These are phyloP conservation scores for Hypomecis atomaria DNA, from an alignment of 2,888 invertebrate species.

Conservation along the genomic window DNA sequence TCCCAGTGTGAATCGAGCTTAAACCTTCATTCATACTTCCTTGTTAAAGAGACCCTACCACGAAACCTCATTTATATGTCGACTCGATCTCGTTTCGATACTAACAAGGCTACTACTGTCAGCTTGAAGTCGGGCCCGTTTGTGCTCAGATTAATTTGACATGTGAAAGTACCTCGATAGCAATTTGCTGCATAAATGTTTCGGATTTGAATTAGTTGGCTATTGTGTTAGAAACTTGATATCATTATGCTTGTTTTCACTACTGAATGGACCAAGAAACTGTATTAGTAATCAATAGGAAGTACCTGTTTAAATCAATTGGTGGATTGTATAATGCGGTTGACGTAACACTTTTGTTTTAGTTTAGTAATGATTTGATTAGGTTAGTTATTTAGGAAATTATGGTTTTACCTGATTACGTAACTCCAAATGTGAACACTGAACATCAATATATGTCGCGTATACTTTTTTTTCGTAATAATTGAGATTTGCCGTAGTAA, in stretches of 20 bases:
- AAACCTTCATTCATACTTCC: constrained; percentile 36
- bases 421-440: no score
- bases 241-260: constrained; percentile 26
- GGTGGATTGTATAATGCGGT: not conserved
- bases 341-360: not conserved
- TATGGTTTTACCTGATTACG: no score
- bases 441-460: no score
- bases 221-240: constrained; percentile 25
- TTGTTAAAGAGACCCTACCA: constrained; percentile 34
- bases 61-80: constrained; percentile 14
- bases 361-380: no score
- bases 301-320: not conserved
- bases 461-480: no score
- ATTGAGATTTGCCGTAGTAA: no score
- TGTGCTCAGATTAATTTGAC: constrained; percentile 41
- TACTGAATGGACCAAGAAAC: constrained; percentile 18
- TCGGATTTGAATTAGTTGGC: constrained; percentile 36
- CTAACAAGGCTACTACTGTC: constrained; percentile 31
- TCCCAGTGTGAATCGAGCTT: not conserved
- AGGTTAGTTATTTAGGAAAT: no score
- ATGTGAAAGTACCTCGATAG: constrained; percentile 40
- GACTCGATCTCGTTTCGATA: constrained; percentile 23
- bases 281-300: not conserved
- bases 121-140: constrained; percentile 28
- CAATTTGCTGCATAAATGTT: constrained; percentile 42